phyloP scores from a whole-genome alignment of 2,797 vertebrate species.

The Microcaecilia unicolor region DNA sequence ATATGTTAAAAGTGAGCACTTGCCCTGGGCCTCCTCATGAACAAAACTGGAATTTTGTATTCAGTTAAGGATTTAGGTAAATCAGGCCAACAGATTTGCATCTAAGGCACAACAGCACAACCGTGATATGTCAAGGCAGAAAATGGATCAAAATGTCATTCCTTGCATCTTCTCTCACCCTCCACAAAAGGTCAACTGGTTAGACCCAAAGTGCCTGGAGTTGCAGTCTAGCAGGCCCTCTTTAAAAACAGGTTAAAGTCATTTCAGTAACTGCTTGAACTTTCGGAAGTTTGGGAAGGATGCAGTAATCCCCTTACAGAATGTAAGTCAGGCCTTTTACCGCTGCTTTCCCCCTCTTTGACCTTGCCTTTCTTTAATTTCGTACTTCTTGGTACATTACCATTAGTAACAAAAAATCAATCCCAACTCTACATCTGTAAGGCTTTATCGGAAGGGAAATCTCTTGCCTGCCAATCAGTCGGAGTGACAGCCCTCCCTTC shows the following conservation, averaged over 20 bases:
- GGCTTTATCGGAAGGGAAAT: slow-evolving; percentile 60
- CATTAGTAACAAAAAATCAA: slow-evolving; percentile 68
- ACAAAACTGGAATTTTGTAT: no score
- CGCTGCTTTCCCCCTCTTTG: slow-evolving; percentile 25
- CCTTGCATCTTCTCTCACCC: no score
- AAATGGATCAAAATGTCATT: no score
- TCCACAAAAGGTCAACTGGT: no score
- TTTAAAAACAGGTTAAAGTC: slow-evolving; percentile 15
- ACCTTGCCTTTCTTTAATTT: slow-evolving; percentile 61
- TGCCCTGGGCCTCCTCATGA: no score
- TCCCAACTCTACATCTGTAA: slow-evolving; percentile 59
- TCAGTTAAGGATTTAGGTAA: no score
- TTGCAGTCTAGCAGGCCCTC: no score
- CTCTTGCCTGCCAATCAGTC: slow-evolving; percentile 40
- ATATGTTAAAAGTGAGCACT: no score
- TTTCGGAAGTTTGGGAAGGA: slow-evolving; percentile 27
- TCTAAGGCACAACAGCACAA: no score
- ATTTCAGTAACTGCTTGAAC: slow-evolving; percentile 48
- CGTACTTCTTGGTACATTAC: slow-evolving; percentile 60
- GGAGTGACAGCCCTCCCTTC: slow-evolving; percentile 38
- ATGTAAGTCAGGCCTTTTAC: slow-evolving; percentile 29
- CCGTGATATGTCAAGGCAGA: no score
- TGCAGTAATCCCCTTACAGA: slow-evolving; percentile 35
- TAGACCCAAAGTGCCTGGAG: no score
- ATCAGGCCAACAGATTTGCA: no score